Evolutionary conservation across 2,113 vertebrate genomes (phyloP).

Genomic region (Paracanthobrama guichenoti): DNA sequence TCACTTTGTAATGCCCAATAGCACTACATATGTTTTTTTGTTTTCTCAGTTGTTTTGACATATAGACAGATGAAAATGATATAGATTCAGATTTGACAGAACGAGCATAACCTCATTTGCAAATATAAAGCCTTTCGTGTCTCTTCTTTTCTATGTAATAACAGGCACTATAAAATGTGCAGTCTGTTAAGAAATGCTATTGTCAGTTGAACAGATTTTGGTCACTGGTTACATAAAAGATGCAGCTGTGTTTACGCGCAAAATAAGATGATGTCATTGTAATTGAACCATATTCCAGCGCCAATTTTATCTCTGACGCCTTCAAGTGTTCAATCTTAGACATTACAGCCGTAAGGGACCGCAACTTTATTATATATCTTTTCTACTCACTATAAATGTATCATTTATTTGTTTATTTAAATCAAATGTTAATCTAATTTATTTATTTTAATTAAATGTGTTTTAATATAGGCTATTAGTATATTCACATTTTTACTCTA

Average conservation of each 20-base stretch:
- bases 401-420: too few species aligned
- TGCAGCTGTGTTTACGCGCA: conserved; percentile 8
- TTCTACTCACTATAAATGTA: too few species aligned
- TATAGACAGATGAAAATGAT: not conserved
- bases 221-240: conserved; percentile 3
- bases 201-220: not conserved
- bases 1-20: not conserved
- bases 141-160: not conserved
- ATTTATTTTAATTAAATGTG: too few species aligned
- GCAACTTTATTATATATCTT: too few species aligned
- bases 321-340: conserved; percentile 25
- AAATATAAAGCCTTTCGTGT: not conserved
- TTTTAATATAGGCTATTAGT: too few species aligned
- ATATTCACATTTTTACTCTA: too few species aligned
- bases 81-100: too few species aligned
- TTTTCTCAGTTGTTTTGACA: not conserved
- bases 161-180: not conserved
- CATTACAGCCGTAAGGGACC: not conserved
- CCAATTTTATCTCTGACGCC: conserved; percentile 36
- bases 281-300: not conserved
- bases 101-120: not conserved
- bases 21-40: not conserved
- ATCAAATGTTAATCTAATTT: too few species aligned
- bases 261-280: conserved; percentile 36
- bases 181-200: not conserved